Evolutionary conservation across 2,113 vertebrate species (phyloP).

Genomic region (Meleagris gallopavo): DNA sequence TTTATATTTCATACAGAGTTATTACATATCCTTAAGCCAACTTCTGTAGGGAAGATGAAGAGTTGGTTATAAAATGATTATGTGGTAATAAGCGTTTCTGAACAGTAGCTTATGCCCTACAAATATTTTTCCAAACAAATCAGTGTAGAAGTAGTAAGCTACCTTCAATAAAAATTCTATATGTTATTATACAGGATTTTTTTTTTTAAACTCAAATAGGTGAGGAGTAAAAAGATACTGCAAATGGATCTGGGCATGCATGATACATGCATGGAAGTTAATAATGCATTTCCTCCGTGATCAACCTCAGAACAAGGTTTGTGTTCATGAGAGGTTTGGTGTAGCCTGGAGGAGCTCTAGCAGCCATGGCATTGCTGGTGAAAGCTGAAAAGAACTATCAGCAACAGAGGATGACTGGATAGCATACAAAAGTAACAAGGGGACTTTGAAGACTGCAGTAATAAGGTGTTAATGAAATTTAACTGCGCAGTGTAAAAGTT

Average conservation of each 20-base stretch:
- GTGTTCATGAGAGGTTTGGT: not conserved
- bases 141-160: not conserved
- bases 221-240: not conserved
- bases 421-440: not conserved
- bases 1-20: too few species aligned
- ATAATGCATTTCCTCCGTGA: not conserved
- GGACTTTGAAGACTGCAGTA: not conserved
- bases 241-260: not conserved
- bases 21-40: not conserved
- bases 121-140: not conserved
- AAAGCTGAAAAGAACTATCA: not conserved
- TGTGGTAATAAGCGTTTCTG: not conserved
- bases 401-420: not conserved
- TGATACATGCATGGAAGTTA: not conserved
- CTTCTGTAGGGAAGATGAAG: not conserved
- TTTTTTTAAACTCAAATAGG: not conserved
- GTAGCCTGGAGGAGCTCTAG: not conserved
- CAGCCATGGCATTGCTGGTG: too few species aligned
- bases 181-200: not conserved
- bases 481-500: not conserved
- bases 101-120: not conserved
- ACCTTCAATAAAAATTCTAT: not conserved
- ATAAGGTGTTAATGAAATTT: not conserved
- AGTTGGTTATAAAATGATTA: not conserved
- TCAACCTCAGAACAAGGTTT: not conserved